phyloP scores from a whole-genome alignment of 2,797 vertebrate genomes.

The Moxostoma hubbsi region DNA sequence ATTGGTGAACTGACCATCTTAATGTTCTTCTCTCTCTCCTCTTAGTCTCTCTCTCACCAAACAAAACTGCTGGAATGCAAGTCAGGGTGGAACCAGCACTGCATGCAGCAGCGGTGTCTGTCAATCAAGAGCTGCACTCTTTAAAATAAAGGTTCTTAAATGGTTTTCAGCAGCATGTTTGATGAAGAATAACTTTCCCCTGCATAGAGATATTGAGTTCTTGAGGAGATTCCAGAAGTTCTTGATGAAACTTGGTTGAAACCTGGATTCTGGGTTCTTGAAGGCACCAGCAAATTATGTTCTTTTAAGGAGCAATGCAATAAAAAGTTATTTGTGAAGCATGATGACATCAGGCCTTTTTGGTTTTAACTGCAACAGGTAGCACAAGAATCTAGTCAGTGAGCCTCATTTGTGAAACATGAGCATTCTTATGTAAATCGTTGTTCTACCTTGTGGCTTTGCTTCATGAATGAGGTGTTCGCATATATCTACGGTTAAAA shows the following conservation, averaged over 20 bases:
- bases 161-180: background rate
- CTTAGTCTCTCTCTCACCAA: constrained; percentile 31
- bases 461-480: too few species aligned
- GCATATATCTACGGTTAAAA: too few species aligned
- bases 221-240: too few species aligned
- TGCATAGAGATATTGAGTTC: too few species aligned
- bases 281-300: background rate
- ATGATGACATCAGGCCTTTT: too few species aligned
- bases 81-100: background rate
- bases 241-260: too few species aligned
- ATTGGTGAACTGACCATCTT: constrained; percentile 45
- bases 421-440: too few species aligned
- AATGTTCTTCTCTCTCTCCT: constrained; percentile 8
- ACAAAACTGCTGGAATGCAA: constrained; percentile 34
- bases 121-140: constrained; percentile 18
- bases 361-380: background rate
- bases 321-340: background rate
- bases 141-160: background rate
- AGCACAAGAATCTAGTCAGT: too few species aligned
- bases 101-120: constrained; percentile 1
- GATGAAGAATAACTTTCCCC: too few species aligned
- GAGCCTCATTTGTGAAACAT: too few species aligned
- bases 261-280: background rate
- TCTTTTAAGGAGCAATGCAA: background rate
- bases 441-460: too few species aligned